A percentile compares a stretch with the other conserved stretches of the same genome.
Conservation (phyloP, 2,888 invertebrate genomes). For the Lacanobia wlatinum region DNA sequence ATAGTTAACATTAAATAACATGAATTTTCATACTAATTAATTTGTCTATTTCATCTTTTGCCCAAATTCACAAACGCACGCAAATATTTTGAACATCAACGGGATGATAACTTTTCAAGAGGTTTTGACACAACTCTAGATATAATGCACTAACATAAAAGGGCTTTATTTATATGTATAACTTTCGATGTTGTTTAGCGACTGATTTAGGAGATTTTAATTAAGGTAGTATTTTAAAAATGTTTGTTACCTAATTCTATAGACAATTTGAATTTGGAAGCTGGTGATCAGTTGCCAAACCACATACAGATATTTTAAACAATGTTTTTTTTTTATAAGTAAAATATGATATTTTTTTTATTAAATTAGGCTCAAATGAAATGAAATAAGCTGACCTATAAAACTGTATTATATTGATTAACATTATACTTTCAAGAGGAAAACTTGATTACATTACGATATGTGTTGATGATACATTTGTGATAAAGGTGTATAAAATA, state of each 20-base stretch:
- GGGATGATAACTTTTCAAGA: not conserved
- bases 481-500: not conserved
- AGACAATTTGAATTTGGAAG: no score
- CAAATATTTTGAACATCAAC: slow-evolving; percentile 9
- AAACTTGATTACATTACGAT: slow-evolving; percentile 12
- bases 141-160: not conserved
- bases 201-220: no score
- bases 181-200: no score
- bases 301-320: no score
- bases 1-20: slow-evolving; percentile 47
- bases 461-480: slow-evolving; percentile 6
- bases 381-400: no score
- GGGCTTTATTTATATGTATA: no score
- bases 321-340: no score
- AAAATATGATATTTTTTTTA: no score
- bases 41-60: slow-evolving; percentile 12
- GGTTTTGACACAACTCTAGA: not conserved
- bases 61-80: slow-evolving; percentile 63
- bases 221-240: no score
- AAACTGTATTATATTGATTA: not conserved
- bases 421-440: not conserved
- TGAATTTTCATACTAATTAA: slow-evolving; percentile 22
- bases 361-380: no score
- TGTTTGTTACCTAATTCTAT: no score
- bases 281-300: no score